Base-by-base conservation (phyloP, 2,797 vertebrate genomes). In the Apogon talboti region DNA sequence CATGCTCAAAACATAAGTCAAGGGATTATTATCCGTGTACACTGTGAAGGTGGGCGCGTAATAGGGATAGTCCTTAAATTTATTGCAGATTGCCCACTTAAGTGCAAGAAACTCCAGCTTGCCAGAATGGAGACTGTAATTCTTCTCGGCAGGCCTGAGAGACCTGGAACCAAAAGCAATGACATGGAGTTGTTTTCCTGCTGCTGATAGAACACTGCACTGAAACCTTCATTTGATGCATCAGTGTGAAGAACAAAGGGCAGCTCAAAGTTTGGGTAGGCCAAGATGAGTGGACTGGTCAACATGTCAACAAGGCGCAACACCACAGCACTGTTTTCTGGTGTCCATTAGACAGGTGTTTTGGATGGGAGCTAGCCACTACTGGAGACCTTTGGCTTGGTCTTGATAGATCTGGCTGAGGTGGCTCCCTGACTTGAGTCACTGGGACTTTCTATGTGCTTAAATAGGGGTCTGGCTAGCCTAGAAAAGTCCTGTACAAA, bases 161-260 rank as follows among this genome's bases (percentile, higher is more conserved):
- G 19, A 21, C 19, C 19, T 21, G 19, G 19, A 2, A 21, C 19
- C 19, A n/a, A 79, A 46, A 0, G 67, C 66, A 11, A 74, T 58
- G 0, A 71, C 65, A 1, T 21, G 1, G 6, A 78, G 48, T 12
- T 75, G 1, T 24, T 33, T 14, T 21, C 28, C 28, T 84, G 64
- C 1, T 41, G 46, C 10, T 87, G 76, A 16, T 79, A 71, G 0
- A 81, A 63, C 0, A 85, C 57, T 1, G 71, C 49, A 1, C 79
- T 71, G 1, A 79, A 33, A 6, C 69, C 72, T 33, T 84, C 33
- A 2, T 85, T 63, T 2, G 67, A 78, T 0, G 71, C 44, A 0
- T 80, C 45, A 0, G 66, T 84, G 8, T 76, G 66, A 0, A 83
- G 43, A 0, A 59, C 33, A 10, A 73, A 76, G 0, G 68, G 53